phyloP scores from a whole-genome alignment of 2,797 vertebrate genomes.

The Protonibea diacanthus region DNA sequence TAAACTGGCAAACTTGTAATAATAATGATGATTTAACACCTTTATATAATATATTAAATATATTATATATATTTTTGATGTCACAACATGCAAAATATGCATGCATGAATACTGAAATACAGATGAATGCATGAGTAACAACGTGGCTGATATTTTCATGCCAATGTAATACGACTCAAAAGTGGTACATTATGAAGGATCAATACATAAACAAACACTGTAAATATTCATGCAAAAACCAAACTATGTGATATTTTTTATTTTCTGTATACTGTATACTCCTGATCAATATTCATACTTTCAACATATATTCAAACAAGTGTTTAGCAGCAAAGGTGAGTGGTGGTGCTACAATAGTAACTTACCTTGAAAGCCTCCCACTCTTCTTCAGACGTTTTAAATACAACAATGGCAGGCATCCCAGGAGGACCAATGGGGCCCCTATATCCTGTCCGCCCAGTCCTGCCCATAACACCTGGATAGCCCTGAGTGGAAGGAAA shows the following conservation, averaged over 20 bases:
- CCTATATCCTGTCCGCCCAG: constrained; percentile 80
- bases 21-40: too few species aligned
- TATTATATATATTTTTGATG: too few species aligned
- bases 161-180: not conserved
- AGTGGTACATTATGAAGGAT: too few species aligned
- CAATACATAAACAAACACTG: too few species aligned
- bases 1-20: not conserved
- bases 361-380: constrained; percentile 85
- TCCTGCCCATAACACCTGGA: constrained; percentile 81
- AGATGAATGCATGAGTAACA: not conserved
- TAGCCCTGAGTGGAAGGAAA: constrained; percentile 78
- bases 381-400: constrained; percentile 84
- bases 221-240: too few species aligned
- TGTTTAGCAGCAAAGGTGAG: not conserved
- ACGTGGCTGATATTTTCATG: not conserved
- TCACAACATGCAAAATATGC: too few species aligned
- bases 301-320: not conserved
- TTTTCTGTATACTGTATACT: not conserved
- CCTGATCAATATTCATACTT: not conserved
- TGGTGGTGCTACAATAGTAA: not conserved
- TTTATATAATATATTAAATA: too few species aligned
- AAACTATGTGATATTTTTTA: not conserved
- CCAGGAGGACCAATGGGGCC: constrained; percentile 83
- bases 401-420: constrained; percentile 83
- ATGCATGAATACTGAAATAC: not conserved